phyloP scores from a whole-genome alignment of 2,113 vertebrate genomes.

The Microcebus murinus region DNA sequence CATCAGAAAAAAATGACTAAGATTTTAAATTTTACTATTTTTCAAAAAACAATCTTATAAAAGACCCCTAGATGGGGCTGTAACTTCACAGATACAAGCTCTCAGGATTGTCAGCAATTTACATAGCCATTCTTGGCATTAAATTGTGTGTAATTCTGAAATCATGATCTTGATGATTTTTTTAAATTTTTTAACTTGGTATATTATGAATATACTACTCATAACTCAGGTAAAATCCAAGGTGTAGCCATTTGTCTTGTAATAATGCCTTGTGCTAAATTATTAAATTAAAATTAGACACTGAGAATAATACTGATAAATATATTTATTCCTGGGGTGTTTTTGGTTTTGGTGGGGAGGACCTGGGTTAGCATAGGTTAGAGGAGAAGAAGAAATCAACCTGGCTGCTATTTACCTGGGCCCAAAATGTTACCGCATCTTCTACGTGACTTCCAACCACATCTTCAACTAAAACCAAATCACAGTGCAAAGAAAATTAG shows the following conservation, averaged over 20 bases:
- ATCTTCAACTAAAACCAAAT: constrained; percentile 83
- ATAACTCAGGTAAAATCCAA: neutral
- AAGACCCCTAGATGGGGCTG: constrained; percentile 68
- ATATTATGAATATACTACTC: neutral
- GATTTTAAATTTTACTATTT: neutral
- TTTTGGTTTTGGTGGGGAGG: constrained; percentile 16
- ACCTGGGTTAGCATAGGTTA: neutral
- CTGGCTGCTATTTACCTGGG: constrained; percentile 84
- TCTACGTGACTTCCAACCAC: constrained; percentile 87
- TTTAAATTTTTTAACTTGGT: neutral
- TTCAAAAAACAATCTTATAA: constrained; percentile 56
- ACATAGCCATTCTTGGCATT: neutral
- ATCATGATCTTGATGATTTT: neutral
- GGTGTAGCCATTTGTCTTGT: neutral
- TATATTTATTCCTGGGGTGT: neutral
- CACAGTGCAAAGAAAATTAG: constrained; percentile 46
- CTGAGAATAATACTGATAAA: neutral
- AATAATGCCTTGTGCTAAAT: neutral
- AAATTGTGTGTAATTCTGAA: neutral
- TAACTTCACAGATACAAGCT: constrained; percentile 59
- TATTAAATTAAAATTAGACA: constrained; percentile 19
- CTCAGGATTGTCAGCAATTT: neutral
- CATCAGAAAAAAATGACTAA: neutral
- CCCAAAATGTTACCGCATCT: constrained; percentile 91
- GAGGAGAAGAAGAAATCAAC: neutral